These are phyloP conservation scores for Andrena trimmerana DNA, from an alignment of 2,888 invertebrate genomes.

Conservation along the genomic window DNA sequence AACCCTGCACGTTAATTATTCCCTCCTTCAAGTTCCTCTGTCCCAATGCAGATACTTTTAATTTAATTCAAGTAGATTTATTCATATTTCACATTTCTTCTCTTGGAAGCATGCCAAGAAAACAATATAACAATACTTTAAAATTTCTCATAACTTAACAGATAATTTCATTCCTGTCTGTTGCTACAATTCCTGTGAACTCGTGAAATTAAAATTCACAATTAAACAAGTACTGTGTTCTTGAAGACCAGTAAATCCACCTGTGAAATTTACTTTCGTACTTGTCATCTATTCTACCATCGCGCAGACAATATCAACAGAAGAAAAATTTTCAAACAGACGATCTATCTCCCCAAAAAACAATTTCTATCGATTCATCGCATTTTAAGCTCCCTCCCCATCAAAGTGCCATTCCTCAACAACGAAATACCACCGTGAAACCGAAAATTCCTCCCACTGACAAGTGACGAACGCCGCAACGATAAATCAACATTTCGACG, in stretches of 20 bases:
- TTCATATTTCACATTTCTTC: neutral
- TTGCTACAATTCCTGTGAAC: neutral
- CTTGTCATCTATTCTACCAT: neutral
- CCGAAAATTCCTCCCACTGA: slow-evolving; percentile 1
- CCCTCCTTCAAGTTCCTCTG: neutral
- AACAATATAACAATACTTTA: no score
- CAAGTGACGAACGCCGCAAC: slow-evolving; percentile 28
- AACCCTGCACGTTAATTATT: slow-evolving; percentile 19
- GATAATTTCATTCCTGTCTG: neutral
- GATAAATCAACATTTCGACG: slow-evolving; percentile 43
- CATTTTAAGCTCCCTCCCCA: no score
- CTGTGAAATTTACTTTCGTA: neutral
- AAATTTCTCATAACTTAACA: no score
- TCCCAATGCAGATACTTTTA: slow-evolving; percentile 5
- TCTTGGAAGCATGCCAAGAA: neutral
- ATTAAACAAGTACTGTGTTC: no score
- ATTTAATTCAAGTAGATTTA: neutral
- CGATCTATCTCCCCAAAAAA: no score
- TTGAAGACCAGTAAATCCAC: no score
- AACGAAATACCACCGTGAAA: neutral
- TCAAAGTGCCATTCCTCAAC: no score
- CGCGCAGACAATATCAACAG: no score
- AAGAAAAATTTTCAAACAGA: no score
- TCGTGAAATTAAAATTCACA: slow-evolving; percentile 5
- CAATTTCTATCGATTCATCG: no score